Evolutionary conservation across 2,888 invertebrate species (phyloP).

Genomic region (Mythimna loreyi): DNA sequence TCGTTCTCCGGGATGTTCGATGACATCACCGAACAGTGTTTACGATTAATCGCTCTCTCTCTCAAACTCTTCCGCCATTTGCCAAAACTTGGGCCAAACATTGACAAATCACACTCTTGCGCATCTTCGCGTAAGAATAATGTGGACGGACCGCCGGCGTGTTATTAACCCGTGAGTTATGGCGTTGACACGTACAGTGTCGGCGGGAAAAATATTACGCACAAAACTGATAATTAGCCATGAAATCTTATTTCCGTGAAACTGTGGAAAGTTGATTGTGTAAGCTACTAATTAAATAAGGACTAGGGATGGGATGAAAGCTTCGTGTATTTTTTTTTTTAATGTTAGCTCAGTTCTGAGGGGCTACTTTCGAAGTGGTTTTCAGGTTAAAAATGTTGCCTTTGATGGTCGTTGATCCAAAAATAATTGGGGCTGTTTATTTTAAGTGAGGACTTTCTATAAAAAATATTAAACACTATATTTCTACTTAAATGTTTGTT

Average conservation of each 20-base stretch:
- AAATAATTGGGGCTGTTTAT: constrained; percentile 17
- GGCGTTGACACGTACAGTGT: constrained; percentile 85
- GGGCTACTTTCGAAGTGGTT: constrained; percentile 27
- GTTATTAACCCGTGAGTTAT: constrained; percentile 88
- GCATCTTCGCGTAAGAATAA: constrained; percentile 81
- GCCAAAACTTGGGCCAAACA: constrained; percentile 63
- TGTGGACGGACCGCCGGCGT: constrained; percentile 76
- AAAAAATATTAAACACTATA: too few species aligned
- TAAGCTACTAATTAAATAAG: constrained; percentile 66
- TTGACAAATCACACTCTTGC: constrained; percentile 72
- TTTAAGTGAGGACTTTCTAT: not conserved
- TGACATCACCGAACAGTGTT: too few species aligned
- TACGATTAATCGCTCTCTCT: too few species aligned
- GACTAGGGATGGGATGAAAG: constrained; percentile 38
- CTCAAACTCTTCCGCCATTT: constrained; percentile 25
- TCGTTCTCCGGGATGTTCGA: too few species aligned
- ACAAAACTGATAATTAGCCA: constrained; percentile 87
- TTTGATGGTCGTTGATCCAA: constrained; percentile 18
- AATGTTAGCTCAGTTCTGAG: not conserved
- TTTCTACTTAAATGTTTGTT: too few species aligned
- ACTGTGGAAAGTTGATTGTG: constrained; percentile 77
- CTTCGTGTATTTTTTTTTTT: constrained; percentile 36
- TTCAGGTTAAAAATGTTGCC: not conserved
- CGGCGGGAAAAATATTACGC: constrained; percentile 76
- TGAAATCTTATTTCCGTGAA: constrained; percentile 86